phyloP scores from a whole-genome alignment of 2,797 vertebrate genomes.

The Strix occidentalis region DNA sequence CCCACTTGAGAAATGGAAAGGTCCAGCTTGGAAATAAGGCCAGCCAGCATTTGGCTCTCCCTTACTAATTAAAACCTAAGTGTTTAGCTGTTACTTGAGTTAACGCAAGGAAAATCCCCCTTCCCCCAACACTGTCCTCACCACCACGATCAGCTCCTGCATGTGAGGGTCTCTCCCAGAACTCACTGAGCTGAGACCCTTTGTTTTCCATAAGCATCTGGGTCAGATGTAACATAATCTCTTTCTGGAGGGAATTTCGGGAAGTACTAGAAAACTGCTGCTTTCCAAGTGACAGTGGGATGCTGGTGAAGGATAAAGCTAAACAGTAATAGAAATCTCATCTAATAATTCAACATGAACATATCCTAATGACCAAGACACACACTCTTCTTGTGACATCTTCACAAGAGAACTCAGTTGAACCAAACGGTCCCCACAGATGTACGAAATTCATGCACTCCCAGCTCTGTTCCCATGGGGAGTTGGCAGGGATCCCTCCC shows the following conservation, averaged over 20 bases:
- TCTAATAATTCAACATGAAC: background rate
- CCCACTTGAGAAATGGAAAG: background rate
- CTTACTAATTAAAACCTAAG: background rate
- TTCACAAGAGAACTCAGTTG: background rate
- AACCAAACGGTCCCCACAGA: background rate
- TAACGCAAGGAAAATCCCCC: background rate
- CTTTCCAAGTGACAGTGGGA: background rate
- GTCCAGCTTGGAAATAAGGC: background rate
- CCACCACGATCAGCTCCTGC: accelerated
- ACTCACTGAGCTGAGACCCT: background rate
- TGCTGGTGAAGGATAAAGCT: background rate
- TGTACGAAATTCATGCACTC: background rate
- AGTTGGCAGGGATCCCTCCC: background rate
- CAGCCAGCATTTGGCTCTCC: background rate
- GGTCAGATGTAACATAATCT: background rate
- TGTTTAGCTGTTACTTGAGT: background rate
- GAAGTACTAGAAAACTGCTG: background rate
- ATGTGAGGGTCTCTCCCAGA: background rate
- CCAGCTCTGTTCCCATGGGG: background rate
- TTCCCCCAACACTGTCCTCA: background rate
- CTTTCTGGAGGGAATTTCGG: background rate
- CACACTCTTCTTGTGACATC: accelerated
- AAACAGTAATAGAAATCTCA: background rate
- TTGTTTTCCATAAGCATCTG: background rate
- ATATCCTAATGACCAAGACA: background rate